phyloP scores from a whole-genome alignment of 2,113 vertebrate species.

The Chaenocephalus aceratus region DNA sequence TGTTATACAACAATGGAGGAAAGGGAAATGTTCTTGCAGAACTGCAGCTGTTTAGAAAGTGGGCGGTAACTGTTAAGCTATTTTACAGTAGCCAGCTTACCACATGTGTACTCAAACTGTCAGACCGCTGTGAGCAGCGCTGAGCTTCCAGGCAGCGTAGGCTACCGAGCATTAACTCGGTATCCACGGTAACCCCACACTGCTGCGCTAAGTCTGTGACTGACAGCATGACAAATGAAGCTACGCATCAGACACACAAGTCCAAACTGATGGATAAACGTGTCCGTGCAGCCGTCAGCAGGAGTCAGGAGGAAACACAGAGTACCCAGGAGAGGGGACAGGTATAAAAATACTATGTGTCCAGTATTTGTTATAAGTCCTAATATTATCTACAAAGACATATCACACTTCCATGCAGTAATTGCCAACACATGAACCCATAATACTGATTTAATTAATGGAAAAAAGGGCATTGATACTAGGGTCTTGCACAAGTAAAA shows the following conservation, averaged over 20 bases:
- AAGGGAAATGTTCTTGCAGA: too few species aligned
- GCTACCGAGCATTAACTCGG: not conserved
- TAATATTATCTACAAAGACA: not conserved
- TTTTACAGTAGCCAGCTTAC: not conserved
- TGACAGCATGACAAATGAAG: constrained; percentile 6
- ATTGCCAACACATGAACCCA: not conserved
- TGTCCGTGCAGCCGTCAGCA: not conserved
- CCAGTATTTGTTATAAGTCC: not conserved
- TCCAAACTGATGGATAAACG: not conserved
- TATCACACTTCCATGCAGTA: not conserved
- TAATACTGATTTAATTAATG: not conserved
- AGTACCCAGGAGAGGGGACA: not conserved
- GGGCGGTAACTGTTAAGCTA: too few species aligned
- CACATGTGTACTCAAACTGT: not conserved
- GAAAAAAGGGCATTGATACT: not conserved
- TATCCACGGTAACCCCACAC: not conserved
- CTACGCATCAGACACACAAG: not conserved
- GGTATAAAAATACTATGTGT: too few species aligned
- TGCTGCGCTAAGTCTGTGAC: not conserved
- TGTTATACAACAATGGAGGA: too few species aligned
- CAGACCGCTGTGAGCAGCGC: not conserved
- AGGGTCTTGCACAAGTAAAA: not conserved
- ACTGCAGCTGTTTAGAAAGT: too few species aligned
- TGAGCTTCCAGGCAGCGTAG: not conserved
- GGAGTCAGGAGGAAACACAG: not conserved